Conservation (phyloP, 1,140 invertebrate genomes). For the Oedothorax gibbosus region DNA sequence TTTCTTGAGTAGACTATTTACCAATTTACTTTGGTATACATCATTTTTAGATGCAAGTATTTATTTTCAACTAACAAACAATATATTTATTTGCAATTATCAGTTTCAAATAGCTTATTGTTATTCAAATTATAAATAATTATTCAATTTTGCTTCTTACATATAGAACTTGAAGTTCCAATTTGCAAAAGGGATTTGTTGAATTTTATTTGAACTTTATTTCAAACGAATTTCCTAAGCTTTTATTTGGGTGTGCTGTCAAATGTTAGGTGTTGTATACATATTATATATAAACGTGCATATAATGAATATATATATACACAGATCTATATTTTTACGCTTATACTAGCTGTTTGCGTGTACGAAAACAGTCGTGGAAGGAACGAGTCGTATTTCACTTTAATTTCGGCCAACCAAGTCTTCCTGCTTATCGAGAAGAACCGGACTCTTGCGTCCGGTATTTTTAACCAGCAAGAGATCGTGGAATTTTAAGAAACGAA, state of each 20-base stretch:
- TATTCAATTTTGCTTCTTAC: no score
- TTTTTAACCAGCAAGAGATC: slow-evolving; percentile 25
- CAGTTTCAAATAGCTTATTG: no score
- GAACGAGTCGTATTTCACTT: slow-evolving; percentile 43
- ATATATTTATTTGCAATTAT: no score
- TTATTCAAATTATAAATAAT: no score
- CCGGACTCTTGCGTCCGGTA: slow-evolving; percentile 22
- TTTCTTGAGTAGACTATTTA: no score
- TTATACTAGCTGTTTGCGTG: slow-evolving; percentile 39
- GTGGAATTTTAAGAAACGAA: neutral
- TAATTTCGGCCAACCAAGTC: slow-evolving; percentile 55
- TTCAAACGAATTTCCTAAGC: no score
- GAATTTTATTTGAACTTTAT: no score
- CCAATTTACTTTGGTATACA: no score
- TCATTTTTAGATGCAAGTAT: no score
- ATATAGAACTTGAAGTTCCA: no score
- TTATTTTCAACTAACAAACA: no score
- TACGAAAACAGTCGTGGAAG: slow-evolving; percentile 5
- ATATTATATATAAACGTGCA: slow-evolving; percentile 52
- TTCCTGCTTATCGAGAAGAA: slow-evolving; percentile 51
- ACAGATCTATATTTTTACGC: slow-evolving; percentile 57
- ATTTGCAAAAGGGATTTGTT: no score
- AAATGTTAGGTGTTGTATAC: slow-evolving; percentile 58
- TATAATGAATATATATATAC: slow-evolving; percentile 49
- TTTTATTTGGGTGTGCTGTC: neutral